These are phyloP conservation scores for Sussaba pulchella DNA, from an alignment of 2,888 invertebrate genomes.

Conservation along the genomic window DNA sequence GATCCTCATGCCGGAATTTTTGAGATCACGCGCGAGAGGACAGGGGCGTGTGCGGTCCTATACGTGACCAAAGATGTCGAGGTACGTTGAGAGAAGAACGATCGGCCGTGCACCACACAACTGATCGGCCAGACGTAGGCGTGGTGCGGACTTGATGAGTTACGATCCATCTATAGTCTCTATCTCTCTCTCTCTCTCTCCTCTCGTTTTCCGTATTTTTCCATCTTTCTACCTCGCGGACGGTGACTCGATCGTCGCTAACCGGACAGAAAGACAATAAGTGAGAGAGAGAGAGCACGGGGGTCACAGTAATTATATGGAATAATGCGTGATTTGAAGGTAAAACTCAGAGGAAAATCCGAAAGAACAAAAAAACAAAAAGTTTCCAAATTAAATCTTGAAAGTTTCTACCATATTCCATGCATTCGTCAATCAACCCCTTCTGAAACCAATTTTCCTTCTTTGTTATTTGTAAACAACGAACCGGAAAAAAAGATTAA, in stretches of 20 bases:
- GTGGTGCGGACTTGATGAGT: slow-evolving; percentile 76
- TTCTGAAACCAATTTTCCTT: too few species aligned
- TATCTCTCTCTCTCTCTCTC: slow-evolving; percentile 28
- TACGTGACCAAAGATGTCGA: slow-evolving; percentile 76
- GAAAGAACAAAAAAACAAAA: too few species aligned
- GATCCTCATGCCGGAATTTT: slow-evolving; percentile 46
- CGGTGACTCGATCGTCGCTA: slow-evolving; percentile 56
- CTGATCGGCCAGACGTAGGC: slow-evolving; percentile 71
- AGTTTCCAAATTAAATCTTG: too few species aligned
- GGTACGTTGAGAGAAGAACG: slow-evolving; percentile 63
- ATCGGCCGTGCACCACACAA: slow-evolving; percentile 57
- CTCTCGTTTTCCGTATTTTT: slow-evolving; percentile 15
- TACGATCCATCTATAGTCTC: slow-evolving; percentile 75
- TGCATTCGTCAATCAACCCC: too few species aligned
- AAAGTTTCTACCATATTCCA: too few species aligned
- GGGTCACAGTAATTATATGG: slow-evolving; percentile 72
- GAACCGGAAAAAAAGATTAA: too few species aligned
- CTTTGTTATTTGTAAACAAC: too few species aligned
- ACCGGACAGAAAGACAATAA: not conserved
- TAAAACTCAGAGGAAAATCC: too few species aligned
- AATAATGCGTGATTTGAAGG: slow-evolving; percentile 6
- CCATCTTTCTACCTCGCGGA: slow-evolving; percentile 1
- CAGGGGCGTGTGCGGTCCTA: slow-evolving; percentile 71
- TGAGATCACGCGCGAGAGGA: slow-evolving; percentile 60
- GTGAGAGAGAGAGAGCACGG: slow-evolving; percentile 25